Evolutionary conservation across 1,140 invertebrate species (phyloP), one percentile per base, ranked within the genome.

Genomic region (Cepaea nemoralis): DNA sequence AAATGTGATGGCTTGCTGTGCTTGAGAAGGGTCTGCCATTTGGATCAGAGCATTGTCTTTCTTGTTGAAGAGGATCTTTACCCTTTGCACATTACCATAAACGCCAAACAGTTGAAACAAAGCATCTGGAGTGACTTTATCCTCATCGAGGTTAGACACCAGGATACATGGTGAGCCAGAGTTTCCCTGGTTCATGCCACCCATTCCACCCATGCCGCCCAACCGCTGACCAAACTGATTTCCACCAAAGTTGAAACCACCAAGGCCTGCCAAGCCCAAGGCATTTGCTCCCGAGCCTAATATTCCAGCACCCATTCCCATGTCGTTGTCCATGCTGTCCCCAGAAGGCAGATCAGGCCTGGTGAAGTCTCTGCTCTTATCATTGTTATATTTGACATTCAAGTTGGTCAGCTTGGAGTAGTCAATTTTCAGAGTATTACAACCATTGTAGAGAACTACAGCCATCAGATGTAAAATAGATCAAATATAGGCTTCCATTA

Each of bases 311-410:
- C 82, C 84, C 84, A 85, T 86, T 16, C 82, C 82, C 78, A 88
- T 83, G 22, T 80, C 84, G 70, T 40, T 73, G 40, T 80, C 78
- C 37, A 71, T 80, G 22, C 69, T 45, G 87, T 99, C 98, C 31
- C 98, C 98, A 71, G 96, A 96, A 0, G 98, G 98, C 88, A 99
- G 94, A 88, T 95, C 96, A 35, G 98, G 98, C 92, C 99, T 99
- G 83, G 98, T 99, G 93, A 98, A 99, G 92, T 99, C 98, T 71
- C 98, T 93, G 74, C 97, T 98, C 92, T 99, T 99, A 93, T 99
- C 98, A 92, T 99, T 99, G 93, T 99, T 99, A 93, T 98, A 99
- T 92, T 99, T 99, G 50, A 99, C 98, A 92, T 99, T 99, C 82
- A 99, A 93, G 83, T 96, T 97, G 82, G 96, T 95, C 94, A 99